Conservation (phyloP, 1,140 invertebrate genomes). For the Ooceraea biroi region DNA sequence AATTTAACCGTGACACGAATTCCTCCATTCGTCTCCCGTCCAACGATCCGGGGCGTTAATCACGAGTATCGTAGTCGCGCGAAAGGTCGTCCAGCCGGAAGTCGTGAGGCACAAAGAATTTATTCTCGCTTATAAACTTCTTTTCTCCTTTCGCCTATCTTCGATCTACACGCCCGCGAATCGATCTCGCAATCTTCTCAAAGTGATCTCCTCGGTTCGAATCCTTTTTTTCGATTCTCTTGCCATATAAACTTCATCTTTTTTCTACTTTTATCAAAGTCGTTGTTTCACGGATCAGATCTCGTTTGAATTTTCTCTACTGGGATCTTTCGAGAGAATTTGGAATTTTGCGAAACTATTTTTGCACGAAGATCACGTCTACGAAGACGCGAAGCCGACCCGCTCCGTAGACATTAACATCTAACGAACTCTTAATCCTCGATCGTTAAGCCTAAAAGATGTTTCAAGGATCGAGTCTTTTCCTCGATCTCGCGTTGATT, state of each 20-base stretch:
- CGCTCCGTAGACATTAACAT: constrained; percentile 38
- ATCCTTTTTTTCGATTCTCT: constrained; percentile 26
- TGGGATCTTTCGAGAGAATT: constrained; percentile 23
- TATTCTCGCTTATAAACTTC: constrained; percentile 65
- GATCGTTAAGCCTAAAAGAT: constrained; percentile 72
- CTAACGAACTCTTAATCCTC: constrained; percentile 60
- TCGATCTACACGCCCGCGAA: constrained; percentile 58
- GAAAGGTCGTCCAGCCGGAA: constrained; percentile 57
- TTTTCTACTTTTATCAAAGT: neutral
- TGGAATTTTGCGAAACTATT: neutral
- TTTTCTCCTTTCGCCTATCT: constrained; percentile 57
- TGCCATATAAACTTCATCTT: constrained; percentile 20
- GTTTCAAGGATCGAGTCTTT: constrained; percentile 65
- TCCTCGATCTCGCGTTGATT: constrained; percentile 70
- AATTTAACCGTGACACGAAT: constrained; percentile 54
- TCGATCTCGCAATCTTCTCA: constrained; percentile 50
- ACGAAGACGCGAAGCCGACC: constrained; percentile 51
- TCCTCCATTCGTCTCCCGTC: constrained; percentile 30
- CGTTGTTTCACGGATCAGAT: constrained; percentile 10
- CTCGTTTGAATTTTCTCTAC: neutral
- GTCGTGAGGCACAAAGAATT: constrained; percentile 63
- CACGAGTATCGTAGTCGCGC: constrained; percentile 55
- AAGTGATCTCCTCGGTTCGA: constrained; percentile 54
- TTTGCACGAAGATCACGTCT: constrained; percentile 43
- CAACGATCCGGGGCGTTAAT: constrained; percentile 42